Evolutionary conservation across 1,140 invertebrate genomes (phyloP).

Genomic region (Drosophila kohkoa): DNA sequence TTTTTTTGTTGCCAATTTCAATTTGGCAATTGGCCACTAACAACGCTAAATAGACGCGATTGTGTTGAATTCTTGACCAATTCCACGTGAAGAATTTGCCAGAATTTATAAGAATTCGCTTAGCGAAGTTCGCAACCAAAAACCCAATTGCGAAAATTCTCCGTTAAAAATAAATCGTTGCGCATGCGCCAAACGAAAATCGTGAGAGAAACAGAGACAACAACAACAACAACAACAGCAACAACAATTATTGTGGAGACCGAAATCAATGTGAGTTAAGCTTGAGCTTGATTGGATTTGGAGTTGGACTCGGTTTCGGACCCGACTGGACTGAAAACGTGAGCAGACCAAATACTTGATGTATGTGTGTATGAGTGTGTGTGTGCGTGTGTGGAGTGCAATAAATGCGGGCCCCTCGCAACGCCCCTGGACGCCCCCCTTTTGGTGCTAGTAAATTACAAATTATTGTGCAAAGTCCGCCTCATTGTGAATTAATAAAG

Average conservation of each 20-base stretch:
- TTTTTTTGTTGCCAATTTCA: slow-evolving; percentile 30
- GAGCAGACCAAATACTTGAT: slow-evolving; percentile 44
- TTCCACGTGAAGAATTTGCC: slow-evolving; percentile 29
- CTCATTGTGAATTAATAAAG: slow-evolving; percentile 57
- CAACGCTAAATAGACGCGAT: not conserved
- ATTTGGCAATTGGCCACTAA: slow-evolving; percentile 19
- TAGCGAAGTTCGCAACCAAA: slow-evolving; percentile 56
- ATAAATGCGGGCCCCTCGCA: slow-evolving; percentile 14
- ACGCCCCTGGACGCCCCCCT: slow-evolving; percentile 3
- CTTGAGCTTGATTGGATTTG: slow-evolving; percentile 43
- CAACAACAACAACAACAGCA: not conserved
- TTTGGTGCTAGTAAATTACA: slow-evolving; percentile 33
- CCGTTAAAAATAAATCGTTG: slow-evolving; percentile 52
- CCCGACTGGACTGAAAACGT: slow-evolving; percentile 38
- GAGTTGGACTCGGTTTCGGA: slow-evolving; percentile 24
- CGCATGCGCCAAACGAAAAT: slow-evolving; percentile 46
- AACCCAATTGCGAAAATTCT: slow-evolving; percentile 44
- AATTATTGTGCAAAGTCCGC: slow-evolving; percentile 58
- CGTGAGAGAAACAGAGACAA: slow-evolving; percentile 1
- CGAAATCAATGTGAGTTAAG: slow-evolving; percentile 10
- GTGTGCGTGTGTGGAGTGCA: slow-evolving; percentile 2
- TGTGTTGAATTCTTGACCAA: slow-evolving; percentile 23
- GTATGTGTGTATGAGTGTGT: not conserved
- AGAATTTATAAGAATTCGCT: slow-evolving; percentile 63
- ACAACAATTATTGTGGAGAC: not conserved